Evolutionary conservation across 2,888 invertebrate species (phyloP).

Genomic region (Diarsia brunnea): DNA sequence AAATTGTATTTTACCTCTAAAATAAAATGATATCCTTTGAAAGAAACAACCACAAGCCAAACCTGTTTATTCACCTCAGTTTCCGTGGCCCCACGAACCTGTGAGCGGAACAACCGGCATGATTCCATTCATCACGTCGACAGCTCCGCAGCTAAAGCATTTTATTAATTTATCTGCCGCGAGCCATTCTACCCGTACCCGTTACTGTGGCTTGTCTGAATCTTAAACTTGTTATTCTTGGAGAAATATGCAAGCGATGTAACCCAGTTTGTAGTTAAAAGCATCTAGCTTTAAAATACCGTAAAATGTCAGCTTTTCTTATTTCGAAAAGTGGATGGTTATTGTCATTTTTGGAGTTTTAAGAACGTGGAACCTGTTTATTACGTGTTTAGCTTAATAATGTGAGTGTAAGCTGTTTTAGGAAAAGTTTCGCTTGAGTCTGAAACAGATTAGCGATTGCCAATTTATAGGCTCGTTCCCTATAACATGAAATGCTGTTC

Average conservation of each 20-base stretch:
- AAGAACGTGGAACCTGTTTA: background rate
- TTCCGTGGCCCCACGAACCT: slow-evolving; percentile 63
- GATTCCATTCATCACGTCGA: slow-evolving; percentile 74
- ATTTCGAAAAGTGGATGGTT: slow-evolving; percentile 15
- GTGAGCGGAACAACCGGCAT: slow-evolving; percentile 68
- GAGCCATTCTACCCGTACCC: slow-evolving; percentile 35
- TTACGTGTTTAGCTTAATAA: too few species aligned
- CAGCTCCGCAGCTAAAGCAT: slow-evolving; percentile 61
- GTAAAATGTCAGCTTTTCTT: slow-evolving; percentile 30
- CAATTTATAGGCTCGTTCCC: background rate
- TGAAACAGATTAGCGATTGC: background rate
- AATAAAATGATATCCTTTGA: background rate
- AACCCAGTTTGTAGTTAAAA: slow-evolving; percentile 49
- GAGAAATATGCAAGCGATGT: slow-evolving; percentile 58
- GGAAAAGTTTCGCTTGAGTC: background rate
- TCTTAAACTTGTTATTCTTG: slow-evolving; percentile 61
- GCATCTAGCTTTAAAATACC: slow-evolving; percentile 42
- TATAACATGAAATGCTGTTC: background rate
- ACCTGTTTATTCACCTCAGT: slow-evolving; percentile 7
- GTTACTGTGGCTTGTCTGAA: slow-evolving; percentile 45
- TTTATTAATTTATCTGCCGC: slow-evolving; percentile 73
- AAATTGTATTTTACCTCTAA: background rate
- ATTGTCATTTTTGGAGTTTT: slow-evolving; percentile 21
- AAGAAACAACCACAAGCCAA: background rate
- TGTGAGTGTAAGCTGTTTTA: background rate